Evolutionary conservation across 1,140 invertebrate genomes (phyloP), one percentile per base, ranked within the genome.

Genomic region (Propsilocerus akamusi): DNA sequence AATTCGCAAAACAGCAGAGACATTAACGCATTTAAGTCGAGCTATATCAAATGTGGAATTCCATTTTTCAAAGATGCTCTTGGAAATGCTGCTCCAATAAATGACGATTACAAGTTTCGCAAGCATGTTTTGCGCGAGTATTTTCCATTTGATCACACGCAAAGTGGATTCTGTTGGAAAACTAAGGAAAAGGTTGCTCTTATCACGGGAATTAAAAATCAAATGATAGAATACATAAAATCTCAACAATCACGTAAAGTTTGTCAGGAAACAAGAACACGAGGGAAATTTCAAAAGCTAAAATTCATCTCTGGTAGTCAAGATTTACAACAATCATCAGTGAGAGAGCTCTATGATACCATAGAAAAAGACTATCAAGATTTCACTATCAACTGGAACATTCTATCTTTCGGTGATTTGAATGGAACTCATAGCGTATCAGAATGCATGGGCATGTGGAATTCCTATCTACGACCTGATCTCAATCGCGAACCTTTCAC

Each of bases 381-480:
- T 20, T 65, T 65, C 8, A 41, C 50, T 22, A 61, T 65, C 25
- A 59, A 65, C 48, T 65, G 63, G 63, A 51, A 55, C 26, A 53
- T 59, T 55, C 71, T 76, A 47, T 66, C 71, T 4, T 59, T 53
- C 0, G 46, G 54, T 4, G 59, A 68, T 51, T 59, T 75, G 47
- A 58, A 68, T 34, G 61, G 61, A 50, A 64, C 65, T 10, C 74
- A 75, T 54, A 67, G 66, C 1, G 56, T 68, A 0, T 59, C 64
- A 2, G 75, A 74, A 56, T 78, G 75, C 56, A 57, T 67, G 37
- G 69, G 71, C 0, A 72, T 81, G 58, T 85, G 82, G 82, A 71
- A 74, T 49, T 65, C 76, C 14, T 81, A 74, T 57, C 56, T 82
- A 48, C 74, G 79, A 57, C 81, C 80, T 0, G 57, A 67, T 6